Percentiles rank a stretch among this genome's conserved stretches.
These are phyloP conservation scores for Xestobium rufovillosum DNA, from an alignment of 2,888 invertebrate species.

Conservation along the genomic window DNA sequence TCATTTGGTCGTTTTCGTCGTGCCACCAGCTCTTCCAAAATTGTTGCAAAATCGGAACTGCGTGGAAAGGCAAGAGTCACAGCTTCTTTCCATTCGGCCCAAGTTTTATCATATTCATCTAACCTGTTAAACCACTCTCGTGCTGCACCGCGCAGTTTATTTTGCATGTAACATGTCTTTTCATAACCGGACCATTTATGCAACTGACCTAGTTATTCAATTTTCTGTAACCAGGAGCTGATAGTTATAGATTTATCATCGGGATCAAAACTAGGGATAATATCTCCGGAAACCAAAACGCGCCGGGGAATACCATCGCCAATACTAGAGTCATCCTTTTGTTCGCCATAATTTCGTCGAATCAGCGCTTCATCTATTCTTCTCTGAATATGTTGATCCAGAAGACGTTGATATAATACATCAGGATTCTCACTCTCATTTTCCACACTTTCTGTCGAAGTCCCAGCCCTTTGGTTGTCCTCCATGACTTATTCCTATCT, in stretches of 20 bases:
- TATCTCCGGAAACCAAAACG: too few species aligned
- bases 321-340: too few species aligned
- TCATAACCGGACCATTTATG: slow-evolving; percentile 14
- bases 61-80: slow-evolving; percentile 24
- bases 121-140: slow-evolving; percentile 19
- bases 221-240: slow-evolving; percentile 11
- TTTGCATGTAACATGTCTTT: slow-evolving; percentile 14
- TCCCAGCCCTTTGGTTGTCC: too few species aligned
- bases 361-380: too few species aligned
- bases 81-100: slow-evolving; percentile 29
- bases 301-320: too few species aligned
- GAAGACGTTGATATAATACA: too few species aligned
- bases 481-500: too few species aligned
- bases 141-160: too few species aligned
- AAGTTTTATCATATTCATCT: slow-evolving; percentile 23
- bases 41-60: slow-evolving; percentile 27
- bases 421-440: too few species aligned
- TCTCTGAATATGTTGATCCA: too few species aligned
- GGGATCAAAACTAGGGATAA: slow-evolving; percentile 12
- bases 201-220: slow-evolving; percentile 13
- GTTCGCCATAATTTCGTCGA: too few species aligned
- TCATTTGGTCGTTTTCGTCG: slow-evolving; percentile 25
- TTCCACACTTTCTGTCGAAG: too few species aligned
- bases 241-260: slow-evolving; percentile 10
- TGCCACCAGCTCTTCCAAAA: slow-evolving; percentile 27